These are phyloP conservation scores for Corydoras maculifer DNA, from an alignment of 2,113 vertebrate species.

Conservation along the genomic window DNA sequence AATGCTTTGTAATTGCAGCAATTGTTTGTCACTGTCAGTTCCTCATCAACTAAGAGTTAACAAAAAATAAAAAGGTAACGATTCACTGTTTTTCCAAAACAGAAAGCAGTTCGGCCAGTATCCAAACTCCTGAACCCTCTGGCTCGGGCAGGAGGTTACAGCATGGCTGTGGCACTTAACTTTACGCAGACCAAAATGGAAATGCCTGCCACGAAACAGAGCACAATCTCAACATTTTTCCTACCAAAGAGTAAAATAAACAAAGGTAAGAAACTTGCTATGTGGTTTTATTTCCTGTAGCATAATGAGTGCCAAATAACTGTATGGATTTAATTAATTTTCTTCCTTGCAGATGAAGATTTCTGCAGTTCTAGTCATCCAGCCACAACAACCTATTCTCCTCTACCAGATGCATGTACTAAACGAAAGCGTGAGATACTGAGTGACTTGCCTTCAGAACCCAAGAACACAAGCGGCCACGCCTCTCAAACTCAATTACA, in stretches of 20 bases:
- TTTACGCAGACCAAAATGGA: slow-evolving; percentile 67
- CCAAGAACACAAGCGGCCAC: background rate
- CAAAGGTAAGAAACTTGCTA: slow-evolving; percentile 43
- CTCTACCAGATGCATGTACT: background rate
- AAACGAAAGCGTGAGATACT: slow-evolving; percentile 44
- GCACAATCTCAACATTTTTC: slow-evolving; percentile 63
- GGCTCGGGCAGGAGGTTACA: slow-evolving; percentile 50
- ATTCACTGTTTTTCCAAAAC: slow-evolving; percentile 6
- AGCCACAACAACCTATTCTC: slow-evolving; percentile 11
- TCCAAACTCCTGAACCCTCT: slow-evolving; percentile 63
- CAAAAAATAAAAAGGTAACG: too few relatives aligned
- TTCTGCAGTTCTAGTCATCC: background rate
- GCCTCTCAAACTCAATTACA: background rate
- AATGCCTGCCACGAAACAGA: slow-evolving; percentile 66
- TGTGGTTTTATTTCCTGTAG: background rate
- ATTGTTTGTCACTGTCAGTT: too few relatives aligned
- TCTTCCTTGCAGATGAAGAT: slow-evolving; percentile 2
- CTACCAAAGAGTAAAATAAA: slow-evolving; percentile 39
- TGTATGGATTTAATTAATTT: background rate
- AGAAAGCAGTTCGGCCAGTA: slow-evolving; percentile 56
- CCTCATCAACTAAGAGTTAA: too few relatives aligned
- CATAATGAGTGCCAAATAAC: background rate
- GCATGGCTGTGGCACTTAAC: slow-evolving; percentile 57
- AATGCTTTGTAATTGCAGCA: too few relatives aligned
- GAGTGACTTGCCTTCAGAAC: slow-evolving; percentile 6